Evolutionary conservation across 2,113 vertebrate species (phyloP).

Genomic region (Perca flavescens): DNA sequence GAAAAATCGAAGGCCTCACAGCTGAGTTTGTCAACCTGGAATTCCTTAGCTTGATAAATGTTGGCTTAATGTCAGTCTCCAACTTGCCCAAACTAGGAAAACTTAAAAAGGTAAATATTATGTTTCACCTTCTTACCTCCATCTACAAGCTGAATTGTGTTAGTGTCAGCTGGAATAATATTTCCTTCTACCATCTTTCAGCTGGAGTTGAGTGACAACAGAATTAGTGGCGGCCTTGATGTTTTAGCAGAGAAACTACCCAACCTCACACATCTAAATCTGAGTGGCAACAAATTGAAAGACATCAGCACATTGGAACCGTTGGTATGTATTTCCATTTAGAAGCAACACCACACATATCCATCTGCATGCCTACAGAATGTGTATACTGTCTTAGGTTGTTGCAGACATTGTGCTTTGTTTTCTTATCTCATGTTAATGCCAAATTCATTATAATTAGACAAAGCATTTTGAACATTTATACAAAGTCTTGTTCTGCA

Average conservation of each 20-base stretch:
- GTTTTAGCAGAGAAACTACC: conserved; percentile 94
- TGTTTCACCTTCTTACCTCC: background rate
- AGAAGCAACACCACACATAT: background rate
- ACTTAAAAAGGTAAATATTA: conserved; percentile 90
- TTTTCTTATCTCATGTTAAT: background rate
- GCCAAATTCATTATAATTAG: too few species aligned
- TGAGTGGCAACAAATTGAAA: conserved; percentile 96
- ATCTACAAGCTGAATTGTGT: background rate
- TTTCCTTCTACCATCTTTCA: conserved; percentile 69
- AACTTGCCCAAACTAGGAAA: conserved; percentile 93
- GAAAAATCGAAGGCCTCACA: conserved; percentile 93
- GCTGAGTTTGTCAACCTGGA: conserved; percentile 93
- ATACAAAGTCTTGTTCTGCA: background rate
- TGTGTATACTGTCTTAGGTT: background rate
- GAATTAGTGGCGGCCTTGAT: conserved; percentile 92
- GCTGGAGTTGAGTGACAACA: conserved; percentile 96
- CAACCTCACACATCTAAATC: conserved; percentile 93
- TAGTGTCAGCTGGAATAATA: background rate
- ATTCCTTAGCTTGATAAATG: conserved; percentile 96
- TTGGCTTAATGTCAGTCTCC: conserved; percentile 89
- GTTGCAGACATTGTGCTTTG: background rate
- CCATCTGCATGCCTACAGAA: background rate
- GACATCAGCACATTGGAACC: conserved; percentile 95
- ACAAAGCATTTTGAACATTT: background rate
- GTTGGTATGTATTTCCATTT: conserved; percentile 84